phyloP scores from a whole-genome alignment of 1,140 invertebrate species.

The Eulimnadia texana region DNA sequence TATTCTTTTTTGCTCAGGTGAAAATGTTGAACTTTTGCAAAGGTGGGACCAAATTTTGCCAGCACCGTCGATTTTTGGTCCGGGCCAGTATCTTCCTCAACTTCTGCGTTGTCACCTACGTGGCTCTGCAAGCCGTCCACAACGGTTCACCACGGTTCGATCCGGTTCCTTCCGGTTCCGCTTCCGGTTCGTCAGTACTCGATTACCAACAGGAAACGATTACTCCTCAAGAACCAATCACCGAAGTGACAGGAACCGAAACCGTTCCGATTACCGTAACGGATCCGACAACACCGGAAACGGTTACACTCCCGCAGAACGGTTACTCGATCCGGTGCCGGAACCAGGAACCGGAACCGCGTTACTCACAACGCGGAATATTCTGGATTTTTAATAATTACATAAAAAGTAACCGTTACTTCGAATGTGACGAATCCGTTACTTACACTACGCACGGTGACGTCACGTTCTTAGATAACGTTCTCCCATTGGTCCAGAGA shows the following conservation, averaged over 20 bases:
- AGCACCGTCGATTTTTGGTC: neutral
- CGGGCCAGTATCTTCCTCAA: conserved; percentile 11
- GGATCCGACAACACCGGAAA: neutral
- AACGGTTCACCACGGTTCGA: neutral
- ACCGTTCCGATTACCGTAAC: too few species aligned
- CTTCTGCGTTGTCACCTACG: conserved; percentile 14
- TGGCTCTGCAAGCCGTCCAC: conserved; percentile 10
- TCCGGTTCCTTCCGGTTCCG: too few species aligned
- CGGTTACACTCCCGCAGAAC: neutral
- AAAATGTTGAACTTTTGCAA: too few species aligned
- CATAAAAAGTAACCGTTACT: conserved; percentile 35
- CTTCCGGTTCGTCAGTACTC: neutral
- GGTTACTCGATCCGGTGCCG: neutral
- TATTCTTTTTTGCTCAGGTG: too few species aligned
- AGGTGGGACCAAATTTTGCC: neutral
- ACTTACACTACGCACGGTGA: conserved; percentile 86
- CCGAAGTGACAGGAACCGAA: too few species aligned
- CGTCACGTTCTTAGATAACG: conserved; percentile 78
- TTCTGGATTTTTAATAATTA: conserved; percentile 85
- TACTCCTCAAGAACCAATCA: too few species aligned
- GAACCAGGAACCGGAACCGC: neutral
- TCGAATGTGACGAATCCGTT: conserved; percentile 59
- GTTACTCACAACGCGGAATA: conserved; percentile 52
- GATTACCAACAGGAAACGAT: too few species aligned
- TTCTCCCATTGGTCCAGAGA: conserved; percentile 58